Conservation (phyloP, 2,888 invertebrate species). For the Proisotoma minuta region DNA sequence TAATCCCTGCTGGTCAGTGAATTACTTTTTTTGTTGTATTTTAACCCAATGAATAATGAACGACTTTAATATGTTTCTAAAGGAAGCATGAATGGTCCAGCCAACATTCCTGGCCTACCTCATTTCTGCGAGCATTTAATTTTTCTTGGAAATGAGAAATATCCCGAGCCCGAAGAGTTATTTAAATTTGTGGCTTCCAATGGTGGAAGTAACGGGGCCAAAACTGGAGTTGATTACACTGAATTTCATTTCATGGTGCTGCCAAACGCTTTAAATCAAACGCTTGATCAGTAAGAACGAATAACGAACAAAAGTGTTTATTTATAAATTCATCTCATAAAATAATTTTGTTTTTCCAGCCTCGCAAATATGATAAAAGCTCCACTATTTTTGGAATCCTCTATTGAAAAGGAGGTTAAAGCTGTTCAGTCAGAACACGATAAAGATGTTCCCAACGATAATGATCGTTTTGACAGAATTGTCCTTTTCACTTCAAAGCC, state of each 20-base stretch:
- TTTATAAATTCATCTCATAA: no score
- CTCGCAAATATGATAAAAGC: slow-evolving; percentile 92
- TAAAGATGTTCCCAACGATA: slow-evolving; percentile 82
- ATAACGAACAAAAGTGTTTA: no score
- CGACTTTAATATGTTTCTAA: slow-evolving; percentile 61
- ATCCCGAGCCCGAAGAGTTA: slow-evolving; percentile 20
- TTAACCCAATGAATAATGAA: background rate
- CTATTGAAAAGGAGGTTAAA: slow-evolving; percentile 86
- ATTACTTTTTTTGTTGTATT: background rate
- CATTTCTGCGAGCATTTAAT: no score
- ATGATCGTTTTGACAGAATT: slow-evolving; percentile 84
- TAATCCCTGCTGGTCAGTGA: slow-evolving; percentile 27
- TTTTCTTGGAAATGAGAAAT: no score
- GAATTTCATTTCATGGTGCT: slow-evolving; percentile 89
- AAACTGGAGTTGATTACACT: slow-evolving; percentile 83
- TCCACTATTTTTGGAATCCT: slow-evolving; percentile 84
- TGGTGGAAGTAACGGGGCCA: slow-evolving; percentile 76
- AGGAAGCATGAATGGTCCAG: slow-evolving; percentile 34
- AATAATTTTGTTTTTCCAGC: no score
- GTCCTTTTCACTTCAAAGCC: slow-evolving; percentile 73
- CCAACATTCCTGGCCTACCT: no score
- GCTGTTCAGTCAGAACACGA: slow-evolving; percentile 95
- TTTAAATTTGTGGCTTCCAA: slow-evolving; percentile 72
- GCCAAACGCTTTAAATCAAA: slow-evolving; percentile 69
- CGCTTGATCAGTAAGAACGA: slow-evolving; percentile 69